phyloP scores from a whole-genome alignment of 2,888 invertebrate genomes.

The Zygaena filipendulae region DNA sequence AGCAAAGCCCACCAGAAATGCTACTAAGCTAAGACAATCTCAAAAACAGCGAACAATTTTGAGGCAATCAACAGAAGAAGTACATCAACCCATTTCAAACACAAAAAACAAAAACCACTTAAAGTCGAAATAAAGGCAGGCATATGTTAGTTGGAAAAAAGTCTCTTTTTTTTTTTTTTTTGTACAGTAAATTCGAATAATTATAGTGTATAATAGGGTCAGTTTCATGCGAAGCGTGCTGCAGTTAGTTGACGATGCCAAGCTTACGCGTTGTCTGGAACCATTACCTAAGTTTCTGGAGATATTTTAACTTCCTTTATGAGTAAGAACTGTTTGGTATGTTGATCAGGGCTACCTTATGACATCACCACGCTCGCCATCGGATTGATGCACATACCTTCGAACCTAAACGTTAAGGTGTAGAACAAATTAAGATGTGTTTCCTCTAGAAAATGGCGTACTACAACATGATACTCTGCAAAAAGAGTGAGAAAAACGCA shows the following conservation, averaged over 20 bases:
- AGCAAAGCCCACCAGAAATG: slow-evolving; percentile 6
- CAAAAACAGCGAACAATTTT: slow-evolving; percentile 1
- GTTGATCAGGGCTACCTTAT: slow-evolving; percentile 4
- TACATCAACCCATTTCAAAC: no score
- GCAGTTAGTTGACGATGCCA: slow-evolving; percentile 5
- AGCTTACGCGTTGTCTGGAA: slow-evolving; percentile 5
- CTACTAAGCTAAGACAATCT: slow-evolving; percentile 4
- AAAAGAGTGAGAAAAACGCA: background rate
- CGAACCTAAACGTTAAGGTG: background rate
- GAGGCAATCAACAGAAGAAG: no score
- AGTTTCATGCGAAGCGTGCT: no score
- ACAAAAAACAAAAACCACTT: slow-evolving; percentile 4
- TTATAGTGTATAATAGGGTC: no score
- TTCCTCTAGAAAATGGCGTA: background rate
- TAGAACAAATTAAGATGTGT: background rate
- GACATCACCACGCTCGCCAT: slow-evolving; percentile 2
- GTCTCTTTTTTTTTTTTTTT: no score
- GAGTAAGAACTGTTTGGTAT: slow-evolving; percentile 6
- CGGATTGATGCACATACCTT: background rate
- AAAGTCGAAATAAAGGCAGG: slow-evolving; percentile 4
- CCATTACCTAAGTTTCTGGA: slow-evolving; percentile 7
- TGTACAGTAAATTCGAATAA: no score
- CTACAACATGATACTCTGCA: background rate
- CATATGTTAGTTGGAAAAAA: slow-evolving; percentile 5
- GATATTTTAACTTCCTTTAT: slow-evolving; percentile 7